A percentile compares a stretch with the other conserved stretches of the same genome.
phyloP scores from a whole-genome alignment of 2,113 vertebrate species.

The Myrmecophaga tridactyla region DNA sequence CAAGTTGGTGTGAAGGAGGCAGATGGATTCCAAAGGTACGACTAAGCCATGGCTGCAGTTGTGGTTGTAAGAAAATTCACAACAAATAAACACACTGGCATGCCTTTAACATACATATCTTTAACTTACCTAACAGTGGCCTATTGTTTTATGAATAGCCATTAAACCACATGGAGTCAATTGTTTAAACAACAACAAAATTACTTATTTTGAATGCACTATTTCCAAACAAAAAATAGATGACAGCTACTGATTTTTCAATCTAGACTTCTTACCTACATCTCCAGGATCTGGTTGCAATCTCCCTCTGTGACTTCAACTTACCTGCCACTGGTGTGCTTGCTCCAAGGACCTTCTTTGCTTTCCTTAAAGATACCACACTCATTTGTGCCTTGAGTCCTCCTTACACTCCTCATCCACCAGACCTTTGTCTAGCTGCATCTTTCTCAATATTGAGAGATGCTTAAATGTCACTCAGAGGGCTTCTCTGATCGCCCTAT shows the following conservation, averaged over 20 bases:
- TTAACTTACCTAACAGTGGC: too few relatives aligned
- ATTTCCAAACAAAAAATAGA: background rate
- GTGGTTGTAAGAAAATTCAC: background rate
- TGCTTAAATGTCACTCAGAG: background rate
- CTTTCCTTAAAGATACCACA: background rate
- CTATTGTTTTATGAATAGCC: background rate
- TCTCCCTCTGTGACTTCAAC: background rate
- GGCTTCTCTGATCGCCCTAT: background rate
- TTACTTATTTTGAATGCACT: too few relatives aligned
- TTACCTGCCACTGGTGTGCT: background rate
- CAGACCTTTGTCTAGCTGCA: background rate
- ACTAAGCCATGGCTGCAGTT: background rate
- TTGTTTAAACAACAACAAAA: too few relatives aligned
- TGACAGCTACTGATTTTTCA: background rate
- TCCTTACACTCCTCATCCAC: rapidly evolving
- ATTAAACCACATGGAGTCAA: background rate
- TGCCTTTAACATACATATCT: background rate
- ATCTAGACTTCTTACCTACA: background rate
- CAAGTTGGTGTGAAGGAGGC: background rate
- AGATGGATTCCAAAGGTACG: background rate
- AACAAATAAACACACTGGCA: background rate
- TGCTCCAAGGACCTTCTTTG: background rate
- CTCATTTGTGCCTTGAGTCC: background rate
- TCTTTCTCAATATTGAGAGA: background rate
- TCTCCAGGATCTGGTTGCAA: background rate